These are phyloP conservation scores for Chrysotoxum bicinctum DNA, from an alignment of 2,888 invertebrate genomes.

Conservation along the genomic window DNA sequence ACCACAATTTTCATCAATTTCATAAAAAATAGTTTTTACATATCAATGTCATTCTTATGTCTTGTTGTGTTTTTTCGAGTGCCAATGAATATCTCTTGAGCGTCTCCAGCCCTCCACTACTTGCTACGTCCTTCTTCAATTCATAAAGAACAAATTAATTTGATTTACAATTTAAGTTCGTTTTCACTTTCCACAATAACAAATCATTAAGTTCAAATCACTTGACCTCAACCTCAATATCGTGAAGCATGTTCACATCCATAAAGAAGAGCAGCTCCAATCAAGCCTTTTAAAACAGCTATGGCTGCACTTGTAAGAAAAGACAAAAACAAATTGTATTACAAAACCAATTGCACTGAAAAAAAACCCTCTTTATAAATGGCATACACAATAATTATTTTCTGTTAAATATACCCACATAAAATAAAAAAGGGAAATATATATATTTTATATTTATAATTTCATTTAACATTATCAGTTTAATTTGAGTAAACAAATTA, in stretches of 20 bases:
- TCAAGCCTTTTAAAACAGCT: neutral
- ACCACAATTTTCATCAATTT: no score
- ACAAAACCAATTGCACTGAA: slow-evolving; percentile 8
- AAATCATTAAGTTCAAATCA: slow-evolving; percentile 9
- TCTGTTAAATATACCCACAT: neutral
- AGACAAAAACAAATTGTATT: neutral
- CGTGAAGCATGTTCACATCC: slow-evolving; percentile 14
- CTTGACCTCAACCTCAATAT: neutral
- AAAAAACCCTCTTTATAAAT: neutral
- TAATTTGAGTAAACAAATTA: slow-evolving; percentile 7
- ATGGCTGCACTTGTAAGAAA: neutral
- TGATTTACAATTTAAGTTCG: slow-evolving; percentile 1
- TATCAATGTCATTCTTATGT: no score
- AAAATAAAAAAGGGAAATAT: neutral
- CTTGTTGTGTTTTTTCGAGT: no score
- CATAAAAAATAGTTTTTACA: no score
- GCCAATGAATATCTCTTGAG: no score
- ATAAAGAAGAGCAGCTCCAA: neutral
- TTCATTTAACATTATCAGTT: slow-evolving; percentile 15
- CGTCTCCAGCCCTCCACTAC: no score
- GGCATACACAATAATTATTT: neutral
- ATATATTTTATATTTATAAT: slow-evolving; percentile 1
- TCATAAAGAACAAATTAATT: neutral
- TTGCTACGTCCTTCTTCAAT: no score
- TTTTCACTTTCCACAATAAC: neutral